A percentile compares a stretch with the other conserved stretches of the same genome.
Evolutionary conservation across 2,113 vertebrate genomes (phyloP).

Genomic region (Erinaceus europaeus): DNA sequence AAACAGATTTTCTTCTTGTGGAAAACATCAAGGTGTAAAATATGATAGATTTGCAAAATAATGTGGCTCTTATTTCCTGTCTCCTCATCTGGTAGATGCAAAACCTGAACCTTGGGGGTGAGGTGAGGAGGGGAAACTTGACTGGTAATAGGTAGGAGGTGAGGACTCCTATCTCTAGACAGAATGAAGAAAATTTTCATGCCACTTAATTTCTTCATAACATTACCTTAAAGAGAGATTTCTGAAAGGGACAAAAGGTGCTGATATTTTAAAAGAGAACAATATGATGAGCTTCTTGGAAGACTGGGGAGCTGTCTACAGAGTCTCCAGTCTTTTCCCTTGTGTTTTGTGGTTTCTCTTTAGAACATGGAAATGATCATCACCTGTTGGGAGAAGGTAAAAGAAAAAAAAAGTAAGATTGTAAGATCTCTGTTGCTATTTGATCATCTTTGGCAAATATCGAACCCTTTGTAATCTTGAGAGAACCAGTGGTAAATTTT

Average conservation of each 20-base stretch:
- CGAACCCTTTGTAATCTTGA: background rate
- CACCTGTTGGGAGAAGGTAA: background rate
- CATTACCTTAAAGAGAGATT: background rate
- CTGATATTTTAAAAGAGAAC: background rate
- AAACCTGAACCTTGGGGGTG: background rate
- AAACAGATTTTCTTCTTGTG: background rate
- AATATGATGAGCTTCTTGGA: background rate
- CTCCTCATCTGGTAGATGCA: background rate
- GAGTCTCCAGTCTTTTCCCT: background rate
- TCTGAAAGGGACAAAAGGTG: background rate
- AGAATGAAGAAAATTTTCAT: background rate
- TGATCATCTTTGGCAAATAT: background rate
- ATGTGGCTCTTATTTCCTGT: background rate
- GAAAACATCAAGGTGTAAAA: background rate
- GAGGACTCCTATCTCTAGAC: background rate
- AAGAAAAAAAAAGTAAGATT: no score
- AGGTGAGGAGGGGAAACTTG: background rate
- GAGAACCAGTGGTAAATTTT: constrained; percentile 6
- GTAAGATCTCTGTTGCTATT: background rate
- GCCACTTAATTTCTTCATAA: background rate
- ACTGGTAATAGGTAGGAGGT: background rate
- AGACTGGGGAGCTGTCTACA: background rate
- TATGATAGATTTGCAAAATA: background rate
- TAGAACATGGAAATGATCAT: background rate
- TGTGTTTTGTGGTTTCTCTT: background rate